phyloP scores from a whole-genome alignment of 2,888 invertebrate species.

The Zhengitettix transpicula region DNA sequence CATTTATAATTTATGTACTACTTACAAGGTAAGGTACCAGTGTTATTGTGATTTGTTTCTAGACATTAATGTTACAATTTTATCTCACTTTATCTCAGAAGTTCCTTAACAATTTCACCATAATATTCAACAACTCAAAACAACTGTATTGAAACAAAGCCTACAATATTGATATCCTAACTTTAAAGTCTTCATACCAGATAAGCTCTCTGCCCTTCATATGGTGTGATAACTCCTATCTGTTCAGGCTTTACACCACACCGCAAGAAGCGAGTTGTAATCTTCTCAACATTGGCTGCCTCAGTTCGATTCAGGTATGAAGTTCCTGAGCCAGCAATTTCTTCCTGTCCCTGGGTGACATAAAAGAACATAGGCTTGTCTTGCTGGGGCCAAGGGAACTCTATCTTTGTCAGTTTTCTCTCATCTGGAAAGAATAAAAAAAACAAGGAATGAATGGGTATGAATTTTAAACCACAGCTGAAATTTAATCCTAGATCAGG shows the following conservation, averaged over 20 bases:
- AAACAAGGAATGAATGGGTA: neutral
- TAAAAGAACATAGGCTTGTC: slow-evolving; percentile 99
- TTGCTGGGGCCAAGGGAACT: slow-evolving; percentile 94
- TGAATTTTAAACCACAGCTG: neutral
- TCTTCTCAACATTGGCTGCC: slow-evolving; percentile 95
- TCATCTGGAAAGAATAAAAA: slow-evolving; percentile 44
- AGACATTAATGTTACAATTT: no score
- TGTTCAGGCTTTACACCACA: slow-evolving; percentile 94
- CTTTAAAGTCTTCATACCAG: slow-evolving; percentile 33
- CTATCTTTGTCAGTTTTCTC: slow-evolving; percentile 70
- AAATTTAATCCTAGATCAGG: neutral
- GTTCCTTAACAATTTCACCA: no score
- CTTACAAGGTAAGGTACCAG: no score
- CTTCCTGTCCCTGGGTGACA: slow-evolving; percentile 95
- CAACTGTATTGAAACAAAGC: no score
- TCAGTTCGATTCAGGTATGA: slow-evolving; percentile 97
- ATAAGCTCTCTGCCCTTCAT: slow-evolving; percentile 96
- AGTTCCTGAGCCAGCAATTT: slow-evolving; percentile 96
- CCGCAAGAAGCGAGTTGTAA: slow-evolving; percentile 85
- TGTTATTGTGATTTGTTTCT: no score
- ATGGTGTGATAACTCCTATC: slow-evolving; percentile 97
- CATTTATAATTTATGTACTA: neutral
- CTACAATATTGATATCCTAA: no score
- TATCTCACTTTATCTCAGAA: no score
- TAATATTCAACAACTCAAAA: no score